Base-by-base conservation (phyloP, 2,888 invertebrate genomes). In the Nasonovia ribisnigri region DNA sequence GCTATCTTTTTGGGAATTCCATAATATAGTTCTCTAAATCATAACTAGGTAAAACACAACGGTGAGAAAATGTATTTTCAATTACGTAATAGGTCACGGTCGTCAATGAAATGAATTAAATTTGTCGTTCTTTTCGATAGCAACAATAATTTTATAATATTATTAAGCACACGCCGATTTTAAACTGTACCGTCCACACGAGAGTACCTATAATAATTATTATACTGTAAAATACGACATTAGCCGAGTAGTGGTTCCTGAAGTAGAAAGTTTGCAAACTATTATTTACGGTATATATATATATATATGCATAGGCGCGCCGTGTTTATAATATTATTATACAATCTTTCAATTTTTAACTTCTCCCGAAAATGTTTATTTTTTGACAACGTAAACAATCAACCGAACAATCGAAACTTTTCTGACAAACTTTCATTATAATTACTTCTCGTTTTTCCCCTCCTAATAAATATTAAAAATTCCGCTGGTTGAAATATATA, bases 301-400 rank as follows among this genome's bases (percentile, higher is more conserved):
- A 24, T 6, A 5, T 67, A 16, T 67, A n/a, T n/a, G n/a, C 36
- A 36, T 77, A 36, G 8, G 77, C 20, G 2, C 6, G 1, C 36
- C 0, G 36, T 20, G 8, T 36, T 42, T 77, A 77, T 77, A 36
- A 36, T 77, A 77, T 36, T 77, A 77, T 77, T 77, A 77, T 36
- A 36, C 36, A 42, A 77, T 77, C 77, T 77, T 77, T 77, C 8
- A 77, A 77, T 77, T 77, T 77, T 77, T 77, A 77, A 77, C 36
- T 77, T 36, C 20, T 77, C 77, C 42, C 20, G 8, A 77, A 77
- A 77, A 36, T 86, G 46, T 86, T 86, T 86, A 16, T 86, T 86
- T 86, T 86, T 29, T n/a, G 86, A 29, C n/a, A 86, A 86, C 46
- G 46, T 86, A 86, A 86, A 86, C 46, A 86, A 86, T 86, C 77